Evolutionary conservation across 1,140 invertebrate genomes (phyloP).

Genomic region (Nymphalis io): DNA sequence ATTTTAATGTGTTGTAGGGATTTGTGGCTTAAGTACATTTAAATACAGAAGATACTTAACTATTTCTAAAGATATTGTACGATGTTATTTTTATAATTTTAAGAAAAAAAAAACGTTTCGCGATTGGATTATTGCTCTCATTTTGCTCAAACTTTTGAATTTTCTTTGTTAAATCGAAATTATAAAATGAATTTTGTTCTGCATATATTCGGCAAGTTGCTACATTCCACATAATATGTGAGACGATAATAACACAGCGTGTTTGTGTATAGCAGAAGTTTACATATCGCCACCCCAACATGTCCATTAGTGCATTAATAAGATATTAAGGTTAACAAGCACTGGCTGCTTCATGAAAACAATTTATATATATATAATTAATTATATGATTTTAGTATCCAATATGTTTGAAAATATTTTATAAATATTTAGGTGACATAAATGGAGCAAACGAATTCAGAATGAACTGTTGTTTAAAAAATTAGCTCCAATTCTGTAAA

Average conservation of each 20-base stretch:
- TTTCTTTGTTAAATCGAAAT: conserved; percentile 13
- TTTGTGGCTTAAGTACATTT: no score
- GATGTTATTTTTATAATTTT: conserved; percentile 12
- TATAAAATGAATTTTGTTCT: conserved; percentile 8
- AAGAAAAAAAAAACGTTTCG: conserved; percentile 3
- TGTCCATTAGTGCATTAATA: conserved; percentile 16
- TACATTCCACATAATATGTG: conserved; percentile 48
- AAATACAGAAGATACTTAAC: neutral
- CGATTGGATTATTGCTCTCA: conserved; percentile 14
- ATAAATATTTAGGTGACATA: conserved; percentile 27
- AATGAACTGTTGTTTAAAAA: conserved; percentile 18
- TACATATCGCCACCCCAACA: conserved; percentile 38
- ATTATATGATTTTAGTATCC: conserved; percentile 16
- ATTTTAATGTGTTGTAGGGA: neutral
- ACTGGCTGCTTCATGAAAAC: conserved; percentile 5
- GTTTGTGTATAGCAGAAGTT: conserved; percentile 29
- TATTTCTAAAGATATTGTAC: neutral
- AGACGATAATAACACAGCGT: conserved; percentile 4
- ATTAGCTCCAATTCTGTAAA: conserved; percentile 48
- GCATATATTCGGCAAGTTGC: conserved; percentile 32
- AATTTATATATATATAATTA: conserved; percentile 11
- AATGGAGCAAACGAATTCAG: conserved; percentile 4
- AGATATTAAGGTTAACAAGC: neutral
- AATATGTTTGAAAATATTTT: conserved; percentile 39
- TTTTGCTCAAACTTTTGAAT: conserved; percentile 37